phyloP scores from a whole-genome alignment of 1,140 invertebrate genomes.

The Parapsyche elsis region DNA sequence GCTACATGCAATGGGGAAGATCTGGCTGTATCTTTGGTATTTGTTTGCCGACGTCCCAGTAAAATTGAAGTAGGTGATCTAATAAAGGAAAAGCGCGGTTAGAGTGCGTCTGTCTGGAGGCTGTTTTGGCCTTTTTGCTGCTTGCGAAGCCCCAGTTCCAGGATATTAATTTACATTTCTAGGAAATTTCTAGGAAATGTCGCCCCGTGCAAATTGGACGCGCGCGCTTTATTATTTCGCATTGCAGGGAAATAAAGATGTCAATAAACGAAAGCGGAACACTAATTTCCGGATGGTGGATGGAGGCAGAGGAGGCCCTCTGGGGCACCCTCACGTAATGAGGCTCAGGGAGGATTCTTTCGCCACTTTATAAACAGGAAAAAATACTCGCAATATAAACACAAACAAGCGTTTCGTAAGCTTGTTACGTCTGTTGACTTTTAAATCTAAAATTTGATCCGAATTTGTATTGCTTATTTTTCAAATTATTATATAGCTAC shows the following conservation, averaged over 20 bases:
- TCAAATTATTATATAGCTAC: too few relatives aligned
- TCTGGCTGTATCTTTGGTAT: too few relatives aligned
- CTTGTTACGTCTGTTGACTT: too few relatives aligned
- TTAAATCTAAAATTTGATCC: too few relatives aligned
- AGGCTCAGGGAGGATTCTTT: background rate
- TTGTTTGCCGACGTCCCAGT: too few relatives aligned
- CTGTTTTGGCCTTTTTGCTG: background rate
- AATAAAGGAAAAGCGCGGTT: background rate
- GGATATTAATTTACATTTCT: slow-evolving; percentile 39
- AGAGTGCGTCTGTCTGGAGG: background rate
- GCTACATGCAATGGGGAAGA: too few relatives aligned
- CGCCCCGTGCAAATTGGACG: slow-evolving; percentile 32
- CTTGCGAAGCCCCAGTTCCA: background rate
- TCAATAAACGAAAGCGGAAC: slow-evolving; percentile 49
- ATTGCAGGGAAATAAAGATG: slow-evolving; percentile 41
- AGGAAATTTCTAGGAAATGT: slow-evolving; percentile 28
- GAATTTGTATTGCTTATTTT: too few relatives aligned
- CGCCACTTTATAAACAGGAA: background rate
- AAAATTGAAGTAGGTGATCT: background rate
- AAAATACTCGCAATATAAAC: background rate
- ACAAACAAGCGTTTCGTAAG: too few relatives aligned
- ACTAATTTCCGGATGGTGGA: slow-evolving; percentile 39
- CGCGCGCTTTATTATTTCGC: slow-evolving; percentile 25
- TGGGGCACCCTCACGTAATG: background rate
- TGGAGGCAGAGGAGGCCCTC: background rate